phyloP scores from a whole-genome alignment of 1,140 invertebrate genomes.

The Drosophila orosa region DNA sequence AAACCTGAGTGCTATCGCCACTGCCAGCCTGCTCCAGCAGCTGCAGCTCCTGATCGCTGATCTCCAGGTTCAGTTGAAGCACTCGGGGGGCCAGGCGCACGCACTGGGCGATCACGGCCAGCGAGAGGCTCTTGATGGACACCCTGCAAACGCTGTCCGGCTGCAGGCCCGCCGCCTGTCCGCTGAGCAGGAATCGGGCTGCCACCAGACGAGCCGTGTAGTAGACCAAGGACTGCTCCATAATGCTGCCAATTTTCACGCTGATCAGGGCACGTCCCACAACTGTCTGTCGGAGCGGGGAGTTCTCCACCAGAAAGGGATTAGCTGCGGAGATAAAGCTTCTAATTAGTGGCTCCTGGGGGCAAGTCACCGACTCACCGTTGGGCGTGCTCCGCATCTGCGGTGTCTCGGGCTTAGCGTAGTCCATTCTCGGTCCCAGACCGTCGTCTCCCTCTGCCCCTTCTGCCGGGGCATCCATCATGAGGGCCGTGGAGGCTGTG shows the following conservation, averaged over 20 bases:
- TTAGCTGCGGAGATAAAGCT: constrained; percentile 62
- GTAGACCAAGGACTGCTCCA: constrained; percentile 73
- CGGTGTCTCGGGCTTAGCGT: constrained; percentile 32
- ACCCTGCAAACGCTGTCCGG: constrained; percentile 89
- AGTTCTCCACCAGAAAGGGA: constrained; percentile 70
- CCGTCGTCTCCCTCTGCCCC: background rate
- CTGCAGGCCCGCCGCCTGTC: constrained; percentile 86
- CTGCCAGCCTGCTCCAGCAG: constrained; percentile 36
- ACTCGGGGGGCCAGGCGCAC: constrained; percentile 88
- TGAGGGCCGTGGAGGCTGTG: constrained; percentile 72
- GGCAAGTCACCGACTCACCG: constrained; percentile 47
- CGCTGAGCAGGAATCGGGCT: constrained; percentile 88
- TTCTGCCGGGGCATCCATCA: constrained; percentile 58
- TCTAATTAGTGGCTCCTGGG: constrained; percentile 57
- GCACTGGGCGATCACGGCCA: constrained; percentile 89
- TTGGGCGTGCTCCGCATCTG: constrained; percentile 65
- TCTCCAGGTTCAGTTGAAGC: constrained; percentile 86
- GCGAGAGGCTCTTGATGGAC: constrained; percentile 91
- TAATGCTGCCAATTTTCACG: constrained; percentile 76
- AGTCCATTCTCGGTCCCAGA: background rate
- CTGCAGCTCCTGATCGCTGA: constrained; percentile 66
- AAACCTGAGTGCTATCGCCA: constrained; percentile 54
- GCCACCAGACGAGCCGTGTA: constrained; percentile 77
- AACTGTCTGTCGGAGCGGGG: constrained; percentile 64
- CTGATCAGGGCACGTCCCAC: constrained; percentile 57